A percentile compares a stretch with the other conserved stretches of the same genome.
phyloP scores from a whole-genome alignment of 1,140 invertebrate species.

The Drosophila nannoptera region DNA sequence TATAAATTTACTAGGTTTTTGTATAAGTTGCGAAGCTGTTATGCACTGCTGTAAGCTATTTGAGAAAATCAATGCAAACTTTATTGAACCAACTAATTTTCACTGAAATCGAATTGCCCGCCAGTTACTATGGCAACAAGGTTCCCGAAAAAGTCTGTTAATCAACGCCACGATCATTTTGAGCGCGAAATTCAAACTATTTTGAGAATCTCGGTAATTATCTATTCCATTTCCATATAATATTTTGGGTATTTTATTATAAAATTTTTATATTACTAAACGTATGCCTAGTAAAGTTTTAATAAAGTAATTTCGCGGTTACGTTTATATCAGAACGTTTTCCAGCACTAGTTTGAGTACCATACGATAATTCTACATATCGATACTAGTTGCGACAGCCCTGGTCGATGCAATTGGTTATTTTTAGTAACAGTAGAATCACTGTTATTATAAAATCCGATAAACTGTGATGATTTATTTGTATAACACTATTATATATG shows the following conservation, averaged over 20 bases:
- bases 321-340: not conserved
- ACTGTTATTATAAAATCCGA: not conserved
- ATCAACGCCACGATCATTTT: not conserved
- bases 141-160: conserved; percentile 7
- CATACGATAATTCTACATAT: not conserved
- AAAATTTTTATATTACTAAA: not conserved
- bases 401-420: not conserved
- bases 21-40: conserved; percentile 11
- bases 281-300: not conserved
- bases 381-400: not conserved
- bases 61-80: conserved; percentile 26
- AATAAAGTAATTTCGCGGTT: not conserved
- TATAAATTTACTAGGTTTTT: conserved; percentile 57
- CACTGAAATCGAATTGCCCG: conserved; percentile 5
- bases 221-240: not conserved
- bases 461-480: too few species aligned
- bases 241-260: not conserved
- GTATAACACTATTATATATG: too few species aligned
- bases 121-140: conserved; percentile 12
- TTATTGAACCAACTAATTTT: conserved; percentile 37
- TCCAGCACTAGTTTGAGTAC: not conserved
- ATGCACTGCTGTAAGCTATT: conserved; percentile 5
- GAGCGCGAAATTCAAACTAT: conserved; percentile 10
- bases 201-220: not conserved
- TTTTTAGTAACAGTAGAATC: not conserved